Percentiles rank a stretch among this genome's conserved stretches.
These are phyloP conservation scores for Periophthalmus magnuspinnatus DNA, from an alignment of 2,797 vertebrate genomes.

Conservation along the genomic window DNA sequence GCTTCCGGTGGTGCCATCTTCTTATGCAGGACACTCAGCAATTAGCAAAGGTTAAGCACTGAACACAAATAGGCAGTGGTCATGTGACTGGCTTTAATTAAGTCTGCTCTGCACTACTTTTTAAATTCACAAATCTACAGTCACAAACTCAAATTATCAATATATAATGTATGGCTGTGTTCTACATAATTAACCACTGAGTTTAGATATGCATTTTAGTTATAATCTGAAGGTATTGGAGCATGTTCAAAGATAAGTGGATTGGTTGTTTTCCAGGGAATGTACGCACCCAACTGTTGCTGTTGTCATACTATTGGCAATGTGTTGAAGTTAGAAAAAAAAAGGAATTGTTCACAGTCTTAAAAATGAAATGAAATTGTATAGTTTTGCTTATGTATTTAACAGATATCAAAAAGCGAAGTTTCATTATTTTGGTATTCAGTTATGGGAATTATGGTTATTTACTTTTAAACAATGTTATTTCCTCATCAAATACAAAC, in stretches of 20 bases:
- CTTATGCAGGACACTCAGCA: conserved; percentile 7
- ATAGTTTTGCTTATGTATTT: too few species aligned
- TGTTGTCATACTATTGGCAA: too few species aligned
- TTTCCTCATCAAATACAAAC: background rate
- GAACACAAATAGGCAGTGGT: conserved; percentile 14
- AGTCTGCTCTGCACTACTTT: background rate
- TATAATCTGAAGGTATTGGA: conserved; percentile 27
- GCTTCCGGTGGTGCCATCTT: conserved; percentile 13
- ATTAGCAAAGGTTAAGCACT: conserved; percentile 17
- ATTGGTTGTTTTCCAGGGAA: conserved; percentile 17
- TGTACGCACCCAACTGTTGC: conserved; percentile 10
- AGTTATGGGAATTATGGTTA: too few species aligned
- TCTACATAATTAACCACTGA: background rate
- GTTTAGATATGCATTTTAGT: background rate
- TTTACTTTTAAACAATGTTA: background rate
- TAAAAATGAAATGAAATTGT: too few species aligned
- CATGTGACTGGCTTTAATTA: conserved; percentile 12
- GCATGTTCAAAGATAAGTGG: conserved; percentile 36
- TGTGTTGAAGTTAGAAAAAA: too few species aligned
- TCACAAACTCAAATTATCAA: background rate
- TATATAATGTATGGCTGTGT: background rate
- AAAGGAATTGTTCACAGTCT: too few species aligned
- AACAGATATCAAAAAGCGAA: too few species aligned
- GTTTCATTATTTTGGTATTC: too few species aligned
- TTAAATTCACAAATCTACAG: background rate